These are phyloP conservation scores for Parnassius apollo DNA, from an alignment of 2,888 invertebrate genomes.

Conservation along the genomic window DNA sequence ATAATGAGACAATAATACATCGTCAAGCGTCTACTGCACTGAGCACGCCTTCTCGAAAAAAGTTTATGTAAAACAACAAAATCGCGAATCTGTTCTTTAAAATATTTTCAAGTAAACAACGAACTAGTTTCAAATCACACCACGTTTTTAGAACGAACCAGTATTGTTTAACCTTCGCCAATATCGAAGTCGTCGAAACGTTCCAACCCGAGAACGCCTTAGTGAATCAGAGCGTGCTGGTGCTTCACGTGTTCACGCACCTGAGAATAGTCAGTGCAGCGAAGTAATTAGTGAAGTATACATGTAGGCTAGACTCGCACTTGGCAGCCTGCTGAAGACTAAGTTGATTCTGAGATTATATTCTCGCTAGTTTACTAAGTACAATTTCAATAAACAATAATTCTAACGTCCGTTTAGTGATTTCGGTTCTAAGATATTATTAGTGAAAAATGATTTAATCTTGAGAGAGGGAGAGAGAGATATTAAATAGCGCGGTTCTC, in stretches of 20 bases:
- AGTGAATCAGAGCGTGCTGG: constrained; percentile 68
- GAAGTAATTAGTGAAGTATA: constrained; percentile 58
- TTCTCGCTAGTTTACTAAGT: neutral
- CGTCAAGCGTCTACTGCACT: too few relatives aligned
- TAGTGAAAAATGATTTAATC: constrained; percentile 10
- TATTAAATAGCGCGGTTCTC: constrained; percentile 12
- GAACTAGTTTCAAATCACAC: constrained; percentile 22
- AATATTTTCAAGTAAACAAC: constrained; percentile 18
- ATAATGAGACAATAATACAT: too few relatives aligned
- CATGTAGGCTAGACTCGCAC: constrained; percentile 43
- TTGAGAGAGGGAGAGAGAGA: neutral
- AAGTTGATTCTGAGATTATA: neutral
- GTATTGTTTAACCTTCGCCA: constrained; percentile 54
- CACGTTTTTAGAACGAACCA: constrained; percentile 15
- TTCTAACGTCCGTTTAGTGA: too few relatives aligned
- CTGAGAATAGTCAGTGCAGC: constrained; percentile 68
- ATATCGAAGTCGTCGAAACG: constrained; percentile 66
- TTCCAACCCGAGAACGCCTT: constrained; percentile 51
- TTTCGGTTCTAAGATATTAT: neutral
- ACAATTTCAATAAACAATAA: too few relatives aligned
- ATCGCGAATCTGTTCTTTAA: constrained; percentile 10
- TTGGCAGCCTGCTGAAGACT: constrained; percentile 47
- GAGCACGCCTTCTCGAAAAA: too few relatives aligned
- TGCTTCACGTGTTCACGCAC: constrained; percentile 58
- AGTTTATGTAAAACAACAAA: neutral